A percentile compares a stretch with the other conserved stretches of the same genome.
Evolutionary conservation across 2,113 vertebrate genomes (phyloP).

Genomic region (Arvicanthis niloticus): DNA sequence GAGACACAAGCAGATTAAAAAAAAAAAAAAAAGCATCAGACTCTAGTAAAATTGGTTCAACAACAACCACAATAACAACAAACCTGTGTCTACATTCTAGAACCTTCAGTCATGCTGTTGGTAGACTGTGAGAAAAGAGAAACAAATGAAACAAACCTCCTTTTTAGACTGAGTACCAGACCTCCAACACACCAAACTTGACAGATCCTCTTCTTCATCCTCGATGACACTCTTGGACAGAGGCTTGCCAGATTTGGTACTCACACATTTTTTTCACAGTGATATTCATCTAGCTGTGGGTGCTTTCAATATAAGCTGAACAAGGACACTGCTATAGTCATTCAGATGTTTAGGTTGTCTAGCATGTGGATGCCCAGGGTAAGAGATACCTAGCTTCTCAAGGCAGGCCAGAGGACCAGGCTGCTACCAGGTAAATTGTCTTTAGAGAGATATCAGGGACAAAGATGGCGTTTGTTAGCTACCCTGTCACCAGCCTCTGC

Average conservation of each 20-base stretch:
- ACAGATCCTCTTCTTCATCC: background rate
- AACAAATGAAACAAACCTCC: background rate
- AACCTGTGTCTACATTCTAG: background rate
- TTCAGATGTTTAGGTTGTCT: background rate
- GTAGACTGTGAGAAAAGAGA: background rate
- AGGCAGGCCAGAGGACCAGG: rapidly evolving
- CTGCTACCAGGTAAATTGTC: background rate
- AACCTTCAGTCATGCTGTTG: background rate
- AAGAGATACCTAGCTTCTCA: background rate
- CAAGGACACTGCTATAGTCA: background rate
- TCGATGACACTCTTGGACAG: background rate
- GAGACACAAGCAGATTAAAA: too few species aligned
- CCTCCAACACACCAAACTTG: background rate
- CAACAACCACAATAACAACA: too few species aligned
- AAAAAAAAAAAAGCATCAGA: background rate
- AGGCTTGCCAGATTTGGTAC: background rate
- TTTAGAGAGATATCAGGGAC: background rate
- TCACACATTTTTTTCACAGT: background rate
- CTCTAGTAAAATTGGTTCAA: background rate
- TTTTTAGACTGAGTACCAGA: background rate
- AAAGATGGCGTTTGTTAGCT: background rate
- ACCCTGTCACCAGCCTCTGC: background rate
- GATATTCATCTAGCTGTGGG: background rate
- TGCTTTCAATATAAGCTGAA: background rate
- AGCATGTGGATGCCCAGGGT: background rate